Evolutionary conservation across 1,140 invertebrate genomes (phyloP), one percentile per base, ranked within the genome.

Genomic region (Zaprionus tsacasi): DNA sequence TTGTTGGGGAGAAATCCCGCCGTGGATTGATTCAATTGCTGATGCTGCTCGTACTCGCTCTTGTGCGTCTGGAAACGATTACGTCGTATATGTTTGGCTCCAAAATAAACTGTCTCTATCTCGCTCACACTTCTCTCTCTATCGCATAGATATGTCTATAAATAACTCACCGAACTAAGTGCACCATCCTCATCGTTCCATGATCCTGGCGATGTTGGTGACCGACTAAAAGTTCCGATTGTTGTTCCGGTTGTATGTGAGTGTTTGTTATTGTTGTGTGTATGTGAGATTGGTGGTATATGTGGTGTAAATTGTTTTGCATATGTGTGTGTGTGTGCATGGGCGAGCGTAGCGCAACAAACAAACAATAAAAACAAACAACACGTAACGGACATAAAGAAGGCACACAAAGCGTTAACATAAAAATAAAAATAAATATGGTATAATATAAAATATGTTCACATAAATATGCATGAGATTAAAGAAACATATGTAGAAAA

Each of bases 131-230:
- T 35, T 3, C 2, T 25, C 13, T 6, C 7, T 15, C 40, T 15
- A n/a, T 45, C 40, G 11, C 13, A 40, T 7, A n/a, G 27, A 54
- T 12, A 12, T 30, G 2, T 35, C n/a, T 21, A 13, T 33, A 59
- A 27, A 66, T 54, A 67, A 83, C 91, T 81, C 60, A 92, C 91
- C 76, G 91, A 92, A 77, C 81, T 92, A 30, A 92, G 57, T 6
- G 81, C 91, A 25, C 91, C 89, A 64, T 93, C 92, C 40, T 93
- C 92, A 59, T 93, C 92, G 43, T 93, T 93, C 92, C 92, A 93
- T n/a, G 92, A 93, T 61, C 89, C 89, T 21, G 92, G 92, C 35
- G 92, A 92, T 35, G 91, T 92, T 61, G 92, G 89, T 43, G 92
- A 92, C 13, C 92, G 91, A 77, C 92, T 92, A 71, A 36, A 57